Conservation (phyloP, 2,113 vertebrate species). For the Ramphastos sulfuratus region DNA sequence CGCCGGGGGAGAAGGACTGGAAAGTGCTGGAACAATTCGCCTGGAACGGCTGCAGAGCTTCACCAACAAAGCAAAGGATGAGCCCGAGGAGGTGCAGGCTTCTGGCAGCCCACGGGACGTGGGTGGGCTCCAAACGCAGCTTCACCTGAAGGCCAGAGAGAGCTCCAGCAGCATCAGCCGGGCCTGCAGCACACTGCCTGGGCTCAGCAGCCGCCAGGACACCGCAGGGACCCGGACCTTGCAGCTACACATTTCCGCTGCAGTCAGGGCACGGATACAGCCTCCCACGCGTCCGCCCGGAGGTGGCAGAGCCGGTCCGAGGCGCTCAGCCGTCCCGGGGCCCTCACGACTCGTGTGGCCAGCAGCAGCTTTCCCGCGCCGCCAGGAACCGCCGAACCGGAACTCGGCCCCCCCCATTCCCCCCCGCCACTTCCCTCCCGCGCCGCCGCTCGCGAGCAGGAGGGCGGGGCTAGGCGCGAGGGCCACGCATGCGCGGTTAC, state of each 20-base stretch:
- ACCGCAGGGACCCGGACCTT: too few relatives aligned
- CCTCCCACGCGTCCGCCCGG: not conserved
- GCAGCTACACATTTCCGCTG: too few relatives aligned
- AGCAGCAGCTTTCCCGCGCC: not conserved
- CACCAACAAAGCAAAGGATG: not conserved
- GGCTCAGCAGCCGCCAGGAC: too few relatives aligned
- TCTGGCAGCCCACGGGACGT: accelerated
- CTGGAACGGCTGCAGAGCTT: accelerated
- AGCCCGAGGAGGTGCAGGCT: accelerated
- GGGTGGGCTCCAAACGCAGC: not conserved
- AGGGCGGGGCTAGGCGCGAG: not conserved
- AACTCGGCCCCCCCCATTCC: not conserved
- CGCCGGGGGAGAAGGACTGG: not conserved
- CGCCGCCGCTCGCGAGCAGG: not conserved
- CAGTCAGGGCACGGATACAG: not conserved
- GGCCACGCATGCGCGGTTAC: not conserved
- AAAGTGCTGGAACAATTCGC: accelerated
- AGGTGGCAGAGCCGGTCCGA: not conserved
- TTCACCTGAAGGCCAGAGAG: too few relatives aligned
- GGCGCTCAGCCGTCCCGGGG: not conserved
- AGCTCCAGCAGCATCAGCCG: too few relatives aligned
- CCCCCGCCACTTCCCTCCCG: not conserved
- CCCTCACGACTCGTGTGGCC: not conserved
- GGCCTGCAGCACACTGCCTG: too few relatives aligned
- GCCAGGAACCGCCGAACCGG: not conserved